Evolutionary conservation across 2,888 invertebrate genomes (phyloP).

Genomic region (Idaea straminata): DNA sequence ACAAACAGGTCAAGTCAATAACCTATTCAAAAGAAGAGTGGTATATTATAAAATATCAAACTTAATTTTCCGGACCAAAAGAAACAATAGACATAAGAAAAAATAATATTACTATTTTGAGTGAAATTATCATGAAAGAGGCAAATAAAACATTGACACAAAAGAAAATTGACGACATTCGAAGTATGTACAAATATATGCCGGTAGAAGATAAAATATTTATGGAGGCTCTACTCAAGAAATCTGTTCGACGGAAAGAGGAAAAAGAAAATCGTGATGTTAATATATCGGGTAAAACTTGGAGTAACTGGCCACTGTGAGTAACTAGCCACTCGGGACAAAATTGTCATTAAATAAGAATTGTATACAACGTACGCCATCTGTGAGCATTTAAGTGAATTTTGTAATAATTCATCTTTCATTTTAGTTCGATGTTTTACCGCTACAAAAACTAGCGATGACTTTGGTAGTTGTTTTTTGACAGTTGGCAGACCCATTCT

Average conservation of each 20-base stretch:
- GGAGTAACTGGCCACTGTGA: too few species aligned
- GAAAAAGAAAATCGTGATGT: constrained; percentile 12
- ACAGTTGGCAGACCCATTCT: too few species aligned
- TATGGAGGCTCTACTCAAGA: constrained; percentile 11
- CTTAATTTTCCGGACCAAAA: constrained; percentile 11
- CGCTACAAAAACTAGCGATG: too few species aligned
- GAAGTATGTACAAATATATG: constrained; percentile 18
- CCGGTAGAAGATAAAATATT: constrained; percentile 9
- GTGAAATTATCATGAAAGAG: constrained; percentile 14
- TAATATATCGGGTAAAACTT: too few species aligned
- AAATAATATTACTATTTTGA: constrained; percentile 14
- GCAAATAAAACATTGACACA: constrained; percentile 13
- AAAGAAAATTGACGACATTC: constrained; percentile 18
- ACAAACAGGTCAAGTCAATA: constrained; percentile 13
- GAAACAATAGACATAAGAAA: constrained; percentile 12
- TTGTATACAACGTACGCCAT: too few species aligned
- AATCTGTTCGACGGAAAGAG: constrained; percentile 9
- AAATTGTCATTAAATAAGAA: too few species aligned
- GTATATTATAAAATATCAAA: constrained; percentile 15
- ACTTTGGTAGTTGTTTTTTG: too few species aligned
- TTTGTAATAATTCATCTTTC: too few species aligned
- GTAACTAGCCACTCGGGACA: too few species aligned
- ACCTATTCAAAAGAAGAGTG: constrained; percentile 15
- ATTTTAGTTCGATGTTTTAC: too few species aligned
- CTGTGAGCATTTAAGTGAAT: too few species aligned